These are phyloP conservation scores for Hylaeus anthracinus DNA, from an alignment of 1,140 invertebrate species.

Conservation along the genomic window DNA sequence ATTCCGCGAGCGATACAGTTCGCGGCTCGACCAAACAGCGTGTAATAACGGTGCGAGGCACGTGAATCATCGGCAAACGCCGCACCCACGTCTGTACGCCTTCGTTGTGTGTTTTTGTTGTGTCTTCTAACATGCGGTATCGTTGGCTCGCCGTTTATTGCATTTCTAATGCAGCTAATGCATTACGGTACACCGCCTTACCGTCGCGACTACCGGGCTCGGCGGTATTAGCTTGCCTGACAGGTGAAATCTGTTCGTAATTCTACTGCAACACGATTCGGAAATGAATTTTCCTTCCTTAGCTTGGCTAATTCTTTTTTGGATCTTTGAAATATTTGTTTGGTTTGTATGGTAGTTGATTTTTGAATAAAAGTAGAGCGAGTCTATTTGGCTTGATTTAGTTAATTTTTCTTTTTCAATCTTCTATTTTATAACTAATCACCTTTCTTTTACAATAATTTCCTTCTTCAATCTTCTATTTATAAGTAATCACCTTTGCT, in stretches of 20 bases:
- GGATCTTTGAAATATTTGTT: too few relatives aligned
- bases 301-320: too few relatives aligned
- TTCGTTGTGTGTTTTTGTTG: conserved; percentile 56
- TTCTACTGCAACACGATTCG: neutral
- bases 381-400: too few relatives aligned
- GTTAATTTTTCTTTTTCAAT: too few relatives aligned
- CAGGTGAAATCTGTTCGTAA: conserved; percentile 37
- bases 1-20: conserved; percentile 9
- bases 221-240: neutral
- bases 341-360: too few relatives aligned
- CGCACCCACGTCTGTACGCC: conserved; percentile 54
- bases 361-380: too few relatives aligned
- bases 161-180: conserved; percentile 60
- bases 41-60: conserved; percentile 57
- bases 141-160: conserved; percentile 33
- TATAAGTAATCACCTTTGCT: too few relatives aligned
- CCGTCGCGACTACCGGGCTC: neutral
- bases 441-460: too few relatives aligned
- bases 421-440: too few relatives aligned
- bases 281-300: neutral
- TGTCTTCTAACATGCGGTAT: conserved; percentile 45
- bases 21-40: conserved; percentile 1
- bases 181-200: conserved; percentile 44
- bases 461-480: too few relatives aligned
- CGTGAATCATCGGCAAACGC: conserved; percentile 64